Base-by-base conservation (phyloP, 2,797 vertebrate genomes). In the Crenuchus spilurus region DNA sequence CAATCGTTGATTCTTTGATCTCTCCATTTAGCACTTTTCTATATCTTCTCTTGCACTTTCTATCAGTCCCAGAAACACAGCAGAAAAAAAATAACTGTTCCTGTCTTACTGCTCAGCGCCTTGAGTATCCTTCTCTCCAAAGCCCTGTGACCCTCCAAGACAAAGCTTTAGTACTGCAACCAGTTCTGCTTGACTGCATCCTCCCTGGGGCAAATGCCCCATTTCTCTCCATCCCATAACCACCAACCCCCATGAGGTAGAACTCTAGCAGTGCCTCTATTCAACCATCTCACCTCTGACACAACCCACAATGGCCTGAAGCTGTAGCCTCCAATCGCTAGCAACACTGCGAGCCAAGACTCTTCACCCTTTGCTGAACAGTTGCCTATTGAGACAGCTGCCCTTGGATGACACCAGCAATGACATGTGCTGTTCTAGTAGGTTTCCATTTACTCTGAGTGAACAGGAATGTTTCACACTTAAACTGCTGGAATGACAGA, bases 261-360 rank as follows among this genome's bases (percentile, higher is more conserved):
- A 44, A 54, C 46, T 42, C 65, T 31, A 20, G 14, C 63, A 1
- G 46, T 11, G 54, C 24, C 81, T 73, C 84, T 72, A 88, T 91
- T 91, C 88, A 90, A 55, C 7, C 4, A 16, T 4, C 78, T 91
- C 87, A 92, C 89, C 89, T 89, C 88, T 90, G 88, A 91, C 88
- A 88, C 80, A 14, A 74, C 81, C 76, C 66, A 64, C 61, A 75
- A 78, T 49, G n/a, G 57, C 72, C 72, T 54, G 75, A 39, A 37
- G 66, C 69, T 62, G 37, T n/a, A 69, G 65, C 61, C 28, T 58
- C 33, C 31, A 31, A 61, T 22, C 54, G 14, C 48, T 49, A 39
- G 44, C 18, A 49, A 65, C 52, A 24, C 35, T 30, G 57, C 33
- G 39, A 75, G 51, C 30, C 18, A 48, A 69, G 52, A 22, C 9